Evolutionary conservation across 2,797 vertebrate species (phyloP).

Genomic region (Siniperca undulata): DNA sequence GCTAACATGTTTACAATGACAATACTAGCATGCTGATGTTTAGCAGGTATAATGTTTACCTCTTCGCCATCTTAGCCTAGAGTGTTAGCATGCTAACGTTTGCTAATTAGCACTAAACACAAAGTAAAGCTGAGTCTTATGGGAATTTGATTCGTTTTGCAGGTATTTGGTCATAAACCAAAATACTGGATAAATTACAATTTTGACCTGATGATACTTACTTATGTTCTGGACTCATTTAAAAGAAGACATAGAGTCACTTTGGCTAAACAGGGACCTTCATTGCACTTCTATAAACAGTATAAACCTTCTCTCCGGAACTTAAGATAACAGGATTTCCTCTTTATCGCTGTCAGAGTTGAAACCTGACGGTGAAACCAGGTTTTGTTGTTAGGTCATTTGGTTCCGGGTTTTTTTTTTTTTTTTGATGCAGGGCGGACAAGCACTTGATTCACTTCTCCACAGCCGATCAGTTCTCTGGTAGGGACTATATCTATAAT

Average conservation of each 20-base stretch:
- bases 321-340: neutral
- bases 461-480: neutral
- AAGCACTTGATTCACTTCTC: neutral
- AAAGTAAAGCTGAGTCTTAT: neutral
- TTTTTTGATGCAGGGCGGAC: neutral
- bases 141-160: neutral
- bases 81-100: neutral
- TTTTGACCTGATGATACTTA: neutral
- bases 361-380: neutral
- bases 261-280: neutral
- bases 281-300: neutral
- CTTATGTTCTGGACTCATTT: no score
- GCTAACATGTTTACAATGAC: no score
- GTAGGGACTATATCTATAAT: no score
- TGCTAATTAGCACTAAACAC: neutral
- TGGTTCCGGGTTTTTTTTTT: neutral
- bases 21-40: neutral
- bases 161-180: neutral
- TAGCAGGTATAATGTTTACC: neutral
- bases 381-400: conserved; percentile 4
- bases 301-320: neutral
- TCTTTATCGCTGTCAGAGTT: neutral
- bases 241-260: neutral
- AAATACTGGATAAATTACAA: neutral
- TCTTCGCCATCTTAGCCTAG: neutral